phyloP scores from a whole-genome alignment of 1,140 invertebrate species.

The Frieseomelitta varia region DNA sequence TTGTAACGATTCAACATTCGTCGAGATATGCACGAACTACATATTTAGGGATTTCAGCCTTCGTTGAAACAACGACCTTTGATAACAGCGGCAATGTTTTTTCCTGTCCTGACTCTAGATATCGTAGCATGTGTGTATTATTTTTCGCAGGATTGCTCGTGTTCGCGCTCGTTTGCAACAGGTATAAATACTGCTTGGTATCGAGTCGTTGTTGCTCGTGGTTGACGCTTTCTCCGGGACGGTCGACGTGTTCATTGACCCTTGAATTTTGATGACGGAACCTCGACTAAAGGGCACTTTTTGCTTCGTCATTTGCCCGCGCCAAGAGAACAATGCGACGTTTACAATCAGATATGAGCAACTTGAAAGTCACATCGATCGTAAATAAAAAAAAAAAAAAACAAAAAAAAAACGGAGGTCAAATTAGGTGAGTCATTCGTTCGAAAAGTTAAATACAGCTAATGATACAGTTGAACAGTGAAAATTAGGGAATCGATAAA shows the following conservation, averaged over 20 bases:
- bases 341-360: neutral
- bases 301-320: neutral
- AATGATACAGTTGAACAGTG: no score
- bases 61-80: neutral
- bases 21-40: neutral
- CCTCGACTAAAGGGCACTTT: neutral
- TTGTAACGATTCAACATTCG: neutral
- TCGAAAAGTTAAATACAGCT: no score
- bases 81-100: neutral
- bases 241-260: slow-evolving; percentile 23
- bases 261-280: slow-evolving; percentile 5
- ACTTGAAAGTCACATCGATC: neutral
- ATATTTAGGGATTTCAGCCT: neutral
- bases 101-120: no score
- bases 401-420: neutral
- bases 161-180: neutral
- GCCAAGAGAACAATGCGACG: neutral
- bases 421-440: no score
- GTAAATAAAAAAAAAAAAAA: neutral
- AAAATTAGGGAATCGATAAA: no score
- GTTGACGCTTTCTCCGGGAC: neutral
- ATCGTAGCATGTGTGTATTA: neutral
- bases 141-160: neutral
- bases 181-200: neutral
- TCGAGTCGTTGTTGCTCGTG: no score